Evolutionary conservation across 2,797 vertebrate genomes (phyloP), one percentile per base, ranked within the genome.

Genomic region (Arrhamphus sclerolepis): DNA sequence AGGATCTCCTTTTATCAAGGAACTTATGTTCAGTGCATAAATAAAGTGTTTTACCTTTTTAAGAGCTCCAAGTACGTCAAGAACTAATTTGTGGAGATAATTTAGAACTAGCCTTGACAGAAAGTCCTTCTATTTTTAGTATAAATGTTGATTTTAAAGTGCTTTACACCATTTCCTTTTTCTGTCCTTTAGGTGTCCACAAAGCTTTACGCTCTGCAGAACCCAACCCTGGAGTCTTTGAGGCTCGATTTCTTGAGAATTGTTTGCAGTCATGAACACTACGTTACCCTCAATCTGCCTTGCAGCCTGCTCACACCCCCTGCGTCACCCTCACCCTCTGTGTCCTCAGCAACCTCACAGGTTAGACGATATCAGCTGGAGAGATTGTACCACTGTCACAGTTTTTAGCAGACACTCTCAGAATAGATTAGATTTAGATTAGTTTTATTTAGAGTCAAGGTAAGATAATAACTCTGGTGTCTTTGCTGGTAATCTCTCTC

Each of bases 281-380:
- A 99, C 0, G 97, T 99, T 66, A 98, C 97, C 20, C 85, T 99
- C 38, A 99, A 99, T 69, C 89, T 98, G 62, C 97, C 98, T 60
- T 99, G 96, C 84, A 96, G 97, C 68, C 86, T 98, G 48, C 95
- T 98, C 38, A 98, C 97, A 0, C 97, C 98, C 0, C 97, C 98
- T 18, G 96, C 98, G 2, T 99, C 97, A 7, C 98, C 98, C 0
- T 99, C 98, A 0, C 98, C 97, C 0, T 99, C 97, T 0, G 97
- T 98, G 54, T 99, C 97, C 61, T 98, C 97, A 46, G 97, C 97
- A 51, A 98, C 97, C 7, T 98, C 97, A 39, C 98, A 99, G 96
- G 98, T 98, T 83, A 18, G 67, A 55, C 13, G 17, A 2, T 14
- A 55, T 46, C 16, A 40, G 47, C 21, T 8, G 20, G 1, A 58